Evolutionary conservation across 1,140 invertebrate genomes (phyloP).

Genomic region (Drosophila subobscura): DNA sequence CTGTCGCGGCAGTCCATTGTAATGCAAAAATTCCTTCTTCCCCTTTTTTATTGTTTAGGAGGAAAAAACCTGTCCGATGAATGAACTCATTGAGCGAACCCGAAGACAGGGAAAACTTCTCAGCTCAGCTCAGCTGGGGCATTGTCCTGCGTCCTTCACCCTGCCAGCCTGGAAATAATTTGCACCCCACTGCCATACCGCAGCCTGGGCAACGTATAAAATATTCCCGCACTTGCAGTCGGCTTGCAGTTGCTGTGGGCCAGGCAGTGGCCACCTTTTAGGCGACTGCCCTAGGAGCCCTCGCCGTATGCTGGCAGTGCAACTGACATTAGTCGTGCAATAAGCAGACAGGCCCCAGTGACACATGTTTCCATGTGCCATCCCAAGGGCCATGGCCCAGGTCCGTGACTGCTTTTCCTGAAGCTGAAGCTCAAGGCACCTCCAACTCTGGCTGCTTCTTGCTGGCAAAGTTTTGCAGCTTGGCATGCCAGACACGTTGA

Average conservation of each 20-base stretch:
- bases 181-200: slow-evolving; percentile 58
- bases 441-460: slow-evolving; percentile 3
- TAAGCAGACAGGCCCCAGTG: slow-evolving; percentile 77
- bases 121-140: neutral
- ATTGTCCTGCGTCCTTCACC: slow-evolving; percentile 44
- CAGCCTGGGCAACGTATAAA: slow-evolving; percentile 19
- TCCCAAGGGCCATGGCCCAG: slow-evolving; percentile 45
- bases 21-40: slow-evolving; percentile 18
- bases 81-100: slow-evolving; percentile 20
- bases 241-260: slow-evolving; percentile 58
- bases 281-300: slow-evolving; percentile 41
- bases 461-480: slow-evolving; percentile 64
- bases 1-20: slow-evolving; percentile 17
- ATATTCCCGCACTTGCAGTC: slow-evolving; percentile 65
- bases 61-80: slow-evolving; percentile 35
- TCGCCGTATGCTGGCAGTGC: slow-evolving; percentile 26
- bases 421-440: slow-evolving; percentile 5
- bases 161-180: slow-evolving; percentile 65
- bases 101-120: slow-evolving; percentile 16
- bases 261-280: slow-evolving; percentile 72
- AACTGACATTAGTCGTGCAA: slow-evolving; percentile 81
- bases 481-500: slow-evolving; percentile 80
- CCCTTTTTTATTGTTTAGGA: neutral
- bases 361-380: slow-evolving; percentile 74
- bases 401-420: slow-evolving; percentile 42